These are phyloP conservation scores for Drosophila bocki DNA, from an alignment of 1,140 invertebrate species.

Conservation along the genomic window DNA sequence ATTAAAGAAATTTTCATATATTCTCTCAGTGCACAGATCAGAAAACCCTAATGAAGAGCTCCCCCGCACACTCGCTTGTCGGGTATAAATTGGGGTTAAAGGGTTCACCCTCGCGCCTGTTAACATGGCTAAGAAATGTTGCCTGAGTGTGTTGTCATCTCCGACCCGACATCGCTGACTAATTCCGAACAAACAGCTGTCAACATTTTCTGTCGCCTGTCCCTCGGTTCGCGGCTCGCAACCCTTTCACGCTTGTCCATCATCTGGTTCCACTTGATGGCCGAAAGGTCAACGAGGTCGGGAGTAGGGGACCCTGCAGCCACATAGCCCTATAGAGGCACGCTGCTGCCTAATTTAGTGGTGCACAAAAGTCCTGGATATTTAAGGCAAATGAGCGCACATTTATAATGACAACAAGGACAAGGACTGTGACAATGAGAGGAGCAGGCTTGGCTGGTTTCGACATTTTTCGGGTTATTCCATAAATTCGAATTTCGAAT, in stretches of 20 bases:
- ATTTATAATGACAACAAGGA: constrained; percentile 80
- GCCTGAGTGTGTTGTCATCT: constrained; percentile 70
- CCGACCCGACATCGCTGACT: constrained; percentile 75
- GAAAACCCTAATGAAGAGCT: constrained; percentile 63
- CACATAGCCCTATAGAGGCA: not conserved
- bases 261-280: constrained; percentile 75
- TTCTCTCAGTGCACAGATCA: constrained; percentile 16
- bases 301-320: not conserved
- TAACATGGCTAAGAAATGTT: constrained; percentile 70
- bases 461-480: constrained; percentile 27
- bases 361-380: constrained; percentile 73
- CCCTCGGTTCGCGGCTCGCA: constrained; percentile 33
- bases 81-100: constrained; percentile 48
- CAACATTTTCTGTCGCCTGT: constrained; percentile 67
- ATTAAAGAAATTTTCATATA: too few species aligned
- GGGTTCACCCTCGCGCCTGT: constrained; percentile 61
- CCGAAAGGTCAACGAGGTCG: constrained; percentile 73
- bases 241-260: constrained; percentile 69
- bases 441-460: constrained; percentile 39
- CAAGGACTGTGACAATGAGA: constrained; percentile 37
- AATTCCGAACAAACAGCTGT: constrained; percentile 75
- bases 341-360: constrained; percentile 73
- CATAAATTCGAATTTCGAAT: constrained; percentile 3
- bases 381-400: constrained; percentile 82
- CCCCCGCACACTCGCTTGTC: constrained; percentile 12